A percentile compares a stretch with the other conserved stretches of the same genome.
Conservation (phyloP, 1,140 invertebrate genomes). For the Danaus melanippus region DNA sequence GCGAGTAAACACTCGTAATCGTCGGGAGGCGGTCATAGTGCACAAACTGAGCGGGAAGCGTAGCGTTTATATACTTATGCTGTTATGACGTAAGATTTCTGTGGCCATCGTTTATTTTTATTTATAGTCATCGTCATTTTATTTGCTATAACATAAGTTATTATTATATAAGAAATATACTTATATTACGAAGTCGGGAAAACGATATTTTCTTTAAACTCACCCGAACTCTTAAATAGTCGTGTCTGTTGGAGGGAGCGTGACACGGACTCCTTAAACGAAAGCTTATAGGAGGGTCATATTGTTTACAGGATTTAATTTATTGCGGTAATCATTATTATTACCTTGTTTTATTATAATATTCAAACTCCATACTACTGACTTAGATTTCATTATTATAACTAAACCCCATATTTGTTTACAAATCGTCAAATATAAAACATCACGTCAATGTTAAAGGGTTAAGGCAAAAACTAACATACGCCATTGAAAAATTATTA, state of each 20-base stretch:
- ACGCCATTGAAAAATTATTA: slow-evolving; percentile 22
- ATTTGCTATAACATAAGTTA: no score
- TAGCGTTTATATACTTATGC: slow-evolving; percentile 3
- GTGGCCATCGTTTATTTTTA: no score
- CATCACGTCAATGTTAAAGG: slow-evolving; percentile 17
- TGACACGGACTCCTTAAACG: slow-evolving; percentile 51
- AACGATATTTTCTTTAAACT: slow-evolving; percentile 10
- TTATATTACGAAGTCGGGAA: no score
- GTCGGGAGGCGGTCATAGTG: slow-evolving; percentile 4
- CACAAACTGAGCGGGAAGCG: slow-evolving; percentile 14
- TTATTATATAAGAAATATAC: no score
- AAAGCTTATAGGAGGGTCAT: slow-evolving; percentile 40
- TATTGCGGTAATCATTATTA: no score
- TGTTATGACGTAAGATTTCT: no score
- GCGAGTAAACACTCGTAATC: slow-evolving; percentile 36
- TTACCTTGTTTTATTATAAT: no score
- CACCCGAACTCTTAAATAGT: slow-evolving; percentile 48
- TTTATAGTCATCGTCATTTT: no score
- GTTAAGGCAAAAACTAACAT: slow-evolving; percentile 31
- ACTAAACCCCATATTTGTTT: no score
- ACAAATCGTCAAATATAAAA: not conserved
- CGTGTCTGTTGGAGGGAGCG: slow-evolving; percentile 50
- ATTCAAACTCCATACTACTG: no score
- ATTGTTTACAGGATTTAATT: slow-evolving; percentile 1
- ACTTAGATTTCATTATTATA: no score